phyloP scores from a whole-genome alignment of 2,888 invertebrate genomes.

The Patella depressa region DNA sequence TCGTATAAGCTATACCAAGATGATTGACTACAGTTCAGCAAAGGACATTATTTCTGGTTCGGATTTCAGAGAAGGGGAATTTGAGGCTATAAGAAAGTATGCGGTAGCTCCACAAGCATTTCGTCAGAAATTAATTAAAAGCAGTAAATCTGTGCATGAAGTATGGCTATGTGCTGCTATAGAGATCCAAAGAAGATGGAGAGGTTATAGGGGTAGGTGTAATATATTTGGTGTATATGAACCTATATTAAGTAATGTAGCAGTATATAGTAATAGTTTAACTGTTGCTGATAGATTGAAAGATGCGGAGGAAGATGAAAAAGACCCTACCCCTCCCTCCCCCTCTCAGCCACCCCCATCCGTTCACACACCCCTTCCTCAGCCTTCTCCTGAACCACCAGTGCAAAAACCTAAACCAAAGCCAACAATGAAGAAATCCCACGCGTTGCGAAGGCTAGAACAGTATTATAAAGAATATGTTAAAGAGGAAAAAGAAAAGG shows the following conservation, averaged over 20 bases:
- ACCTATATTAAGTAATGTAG: conserved; percentile 49
- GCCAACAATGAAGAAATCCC: conserved; percentile 12
- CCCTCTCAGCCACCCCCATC: not conserved
- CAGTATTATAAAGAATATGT: conserved; percentile 26
- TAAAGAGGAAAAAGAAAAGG: conserved; percentile 15
- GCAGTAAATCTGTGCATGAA: conserved; percentile 46
- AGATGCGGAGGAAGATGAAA: conserved; percentile 32
- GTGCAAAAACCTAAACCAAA: conserved; percentile 1
- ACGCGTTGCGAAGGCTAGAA: conserved; percentile 12
- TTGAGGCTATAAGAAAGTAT: not conserved
- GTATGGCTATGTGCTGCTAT: conserved; percentile 52
- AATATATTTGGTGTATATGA: conserved; percentile 41
- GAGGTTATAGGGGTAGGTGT: conserved; percentile 55
- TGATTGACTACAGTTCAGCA: not conserved
- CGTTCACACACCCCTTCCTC: not conserved
- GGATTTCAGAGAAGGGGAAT: not conserved
- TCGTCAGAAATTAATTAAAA: conserved; percentile 42
- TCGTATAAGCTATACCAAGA: too few relatives aligned
- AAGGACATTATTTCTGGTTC: not conserved
- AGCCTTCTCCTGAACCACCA: conserved; percentile 9
- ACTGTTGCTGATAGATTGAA: conserved; percentile 42
- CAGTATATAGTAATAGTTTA: conserved; percentile 54
- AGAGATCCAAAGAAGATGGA: conserved; percentile 58
- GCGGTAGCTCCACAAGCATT: not conserved
- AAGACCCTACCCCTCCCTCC: not conserved